Evolutionary conservation across 2,113 vertebrate species (phyloP), one percentile per base, ranked within the genome.

Genomic region (Melierax canorus): DNA sequence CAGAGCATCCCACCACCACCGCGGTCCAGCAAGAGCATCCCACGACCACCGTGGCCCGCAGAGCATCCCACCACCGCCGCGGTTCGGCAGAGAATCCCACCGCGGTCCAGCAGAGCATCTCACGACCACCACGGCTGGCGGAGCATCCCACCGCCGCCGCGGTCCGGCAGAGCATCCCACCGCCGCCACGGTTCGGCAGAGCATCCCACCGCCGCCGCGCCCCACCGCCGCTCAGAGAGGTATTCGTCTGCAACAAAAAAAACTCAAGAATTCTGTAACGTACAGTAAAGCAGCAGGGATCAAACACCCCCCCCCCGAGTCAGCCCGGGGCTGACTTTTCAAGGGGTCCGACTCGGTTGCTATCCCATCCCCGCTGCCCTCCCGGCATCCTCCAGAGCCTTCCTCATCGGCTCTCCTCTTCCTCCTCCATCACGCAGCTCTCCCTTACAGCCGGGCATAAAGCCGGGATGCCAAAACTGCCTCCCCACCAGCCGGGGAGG

Each of bases 71-170:
- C 26, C 11, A 15, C 36, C 7, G 1, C 48, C 12, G 4, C 7
- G 7, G 23, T 30, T 5, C 5, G 2, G 21, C 24, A 45, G n/a
- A 74, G 36, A 45, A 39, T 64, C 59, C 34, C n/a, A 15, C 38
- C 3, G 2, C 1, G 27, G 15, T 6, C 19, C 5, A 1, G 32
- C 43, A 30, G 27, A 59, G 29, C n/a, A 30, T 39, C 69, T 59
- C 9, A 10, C 10, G 6, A 1, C 17, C 15, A 10, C 64, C 15
- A 2, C 1, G 10, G 43, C 17, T 4, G 8, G 32, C 36, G 30
- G 29, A 50, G n/a, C n/a, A 34, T 24, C 78, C 30, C 23, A 18
- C 45, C 20, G 2, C 30, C 21, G 2, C 38, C 15, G 3, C 7
- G n/a, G 41, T 41, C 41, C 41, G 15, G 41, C 41, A 21, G 12